These are phyloP conservation scores for Pagetopsis macropterus DNA, from an alignment of 2,797 vertebrate species.

Conservation along the genomic window DNA sequence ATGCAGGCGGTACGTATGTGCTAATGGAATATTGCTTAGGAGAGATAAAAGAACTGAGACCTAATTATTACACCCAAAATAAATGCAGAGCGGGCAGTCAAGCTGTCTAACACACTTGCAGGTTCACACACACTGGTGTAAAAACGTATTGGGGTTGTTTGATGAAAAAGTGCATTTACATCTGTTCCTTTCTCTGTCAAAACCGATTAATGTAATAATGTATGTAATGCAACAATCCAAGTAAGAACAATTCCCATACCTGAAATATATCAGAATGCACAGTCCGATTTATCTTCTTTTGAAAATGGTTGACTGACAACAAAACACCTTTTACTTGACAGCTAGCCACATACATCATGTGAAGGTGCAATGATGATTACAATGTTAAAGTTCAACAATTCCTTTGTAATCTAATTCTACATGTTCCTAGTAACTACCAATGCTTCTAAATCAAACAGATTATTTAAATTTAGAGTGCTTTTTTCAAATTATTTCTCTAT, in stretches of 20 bases:
- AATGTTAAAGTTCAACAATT: neutral
- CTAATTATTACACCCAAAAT: slow-evolving; percentile 54
- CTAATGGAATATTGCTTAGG: slow-evolving; percentile 52
- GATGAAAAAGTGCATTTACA: slow-evolving; percentile 5
- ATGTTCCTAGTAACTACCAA: slow-evolving; percentile 10
- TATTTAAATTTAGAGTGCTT: slow-evolving; percentile 20
- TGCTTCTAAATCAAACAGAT: slow-evolving; percentile 27
- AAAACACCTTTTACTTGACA: neutral
- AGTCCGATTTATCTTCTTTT: neutral
- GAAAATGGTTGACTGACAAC: neutral
- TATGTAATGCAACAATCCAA: neutral
- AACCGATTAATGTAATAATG: no score
- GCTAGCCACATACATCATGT: neutral
- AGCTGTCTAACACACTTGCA: slow-evolving; percentile 24
- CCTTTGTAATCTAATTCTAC: slow-evolving; percentile 3
- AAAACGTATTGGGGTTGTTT: neutral
- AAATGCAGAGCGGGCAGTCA: slow-evolving; percentile 21
- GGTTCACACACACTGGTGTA: slow-evolving; percentile 7
- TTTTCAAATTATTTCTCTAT: no score
- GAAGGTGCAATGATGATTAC: slow-evolving; percentile 3
- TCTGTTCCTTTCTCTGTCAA: neutral
- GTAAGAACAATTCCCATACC: neutral
- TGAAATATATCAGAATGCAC: neutral
- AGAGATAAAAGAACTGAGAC: slow-evolving; percentile 48
- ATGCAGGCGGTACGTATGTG: slow-evolving; percentile 27